phyloP scores from a whole-genome alignment of 2,888 invertebrate species.

The Masnerella sp. region DNA sequence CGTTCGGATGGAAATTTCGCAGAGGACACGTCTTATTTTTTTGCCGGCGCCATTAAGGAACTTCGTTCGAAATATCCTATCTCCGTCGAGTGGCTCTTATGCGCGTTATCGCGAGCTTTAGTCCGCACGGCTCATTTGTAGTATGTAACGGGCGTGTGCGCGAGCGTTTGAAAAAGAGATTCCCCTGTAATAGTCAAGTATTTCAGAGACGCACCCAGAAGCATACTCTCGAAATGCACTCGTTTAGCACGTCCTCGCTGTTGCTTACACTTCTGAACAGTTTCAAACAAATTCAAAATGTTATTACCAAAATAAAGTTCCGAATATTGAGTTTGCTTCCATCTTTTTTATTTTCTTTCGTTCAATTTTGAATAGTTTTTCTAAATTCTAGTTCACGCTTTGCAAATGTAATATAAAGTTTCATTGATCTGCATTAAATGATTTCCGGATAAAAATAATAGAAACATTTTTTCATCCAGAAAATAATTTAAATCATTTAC shows the following conservation, averaged over 20 bases:
- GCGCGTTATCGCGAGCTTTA: constrained; percentile 28
- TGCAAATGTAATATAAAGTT: too few species aligned
- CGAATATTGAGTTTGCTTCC: background rate
- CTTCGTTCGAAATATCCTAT: constrained; percentile 13
- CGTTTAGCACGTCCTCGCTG: constrained; percentile 20
- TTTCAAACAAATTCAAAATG: constrained; percentile 18
- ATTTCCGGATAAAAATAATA: too few species aligned
- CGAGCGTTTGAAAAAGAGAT: constrained; percentile 29
- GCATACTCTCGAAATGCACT: constrained; percentile 5
- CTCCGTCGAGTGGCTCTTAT: constrained; percentile 12
- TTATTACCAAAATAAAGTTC: background rate
- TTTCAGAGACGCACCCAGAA: constrained; percentile 10
- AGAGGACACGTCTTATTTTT: constrained; percentile 14
- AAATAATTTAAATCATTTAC: too few species aligned
- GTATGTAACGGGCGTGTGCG: constrained; percentile 5
- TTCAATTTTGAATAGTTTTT: background rate
- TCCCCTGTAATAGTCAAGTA: constrained; percentile 19
- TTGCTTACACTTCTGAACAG: constrained; percentile 18
- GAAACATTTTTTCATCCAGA: too few species aligned
- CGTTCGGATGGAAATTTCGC: background rate
- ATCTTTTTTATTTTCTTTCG: too few species aligned
- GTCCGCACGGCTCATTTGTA: constrained; percentile 29
- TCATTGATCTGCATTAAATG: too few species aligned
- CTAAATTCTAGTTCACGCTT: too few species aligned
- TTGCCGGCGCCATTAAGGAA: constrained; percentile 23